Conservation (phyloP, 2,113 vertebrate genomes). For the Bufo bufo region DNA sequence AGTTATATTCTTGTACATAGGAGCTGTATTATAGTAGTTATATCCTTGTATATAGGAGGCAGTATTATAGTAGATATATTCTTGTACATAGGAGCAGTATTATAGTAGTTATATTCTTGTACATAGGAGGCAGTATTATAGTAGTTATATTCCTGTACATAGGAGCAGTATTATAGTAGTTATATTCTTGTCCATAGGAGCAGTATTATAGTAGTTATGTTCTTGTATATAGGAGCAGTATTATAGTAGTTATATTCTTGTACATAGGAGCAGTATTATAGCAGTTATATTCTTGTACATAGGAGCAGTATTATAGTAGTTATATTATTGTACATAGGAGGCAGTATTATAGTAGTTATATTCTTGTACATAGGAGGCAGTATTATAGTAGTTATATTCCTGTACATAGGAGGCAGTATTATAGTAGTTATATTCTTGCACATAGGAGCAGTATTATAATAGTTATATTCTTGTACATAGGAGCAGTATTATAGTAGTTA, state of each 20-base stretch:
- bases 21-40: background rate
- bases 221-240: background rate
- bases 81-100: slow-evolving; percentile 14
- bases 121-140: background rate
- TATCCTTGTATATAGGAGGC: background rate
- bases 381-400: slow-evolving; percentile 11
- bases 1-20: background rate
- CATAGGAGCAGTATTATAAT: too few relatives aligned
- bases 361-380: background rate
- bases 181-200: background rate
- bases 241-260: slow-evolving; percentile 15
- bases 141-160: background rate
- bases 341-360: slow-evolving; percentile 9
- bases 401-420: background rate
- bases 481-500: too few relatives aligned
- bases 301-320: slow-evolving; percentile 18
- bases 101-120: slow-evolving; percentile 20
- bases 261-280: slow-evolving; percentile 4
- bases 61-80: slow-evolving; percentile 2
- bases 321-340: slow-evolving; percentile 7
- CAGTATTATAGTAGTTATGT: background rate
- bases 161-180: slow-evolving; percentile 13
- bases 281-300: slow-evolving; percentile 10
- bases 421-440: background rate
- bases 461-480: too few relatives aligned